Evolutionary conservation across 2,797 vertebrate genomes (phyloP), one percentile per base, ranked within the genome.

Genomic region (Parauchenoglanis punctatus): DNA sequence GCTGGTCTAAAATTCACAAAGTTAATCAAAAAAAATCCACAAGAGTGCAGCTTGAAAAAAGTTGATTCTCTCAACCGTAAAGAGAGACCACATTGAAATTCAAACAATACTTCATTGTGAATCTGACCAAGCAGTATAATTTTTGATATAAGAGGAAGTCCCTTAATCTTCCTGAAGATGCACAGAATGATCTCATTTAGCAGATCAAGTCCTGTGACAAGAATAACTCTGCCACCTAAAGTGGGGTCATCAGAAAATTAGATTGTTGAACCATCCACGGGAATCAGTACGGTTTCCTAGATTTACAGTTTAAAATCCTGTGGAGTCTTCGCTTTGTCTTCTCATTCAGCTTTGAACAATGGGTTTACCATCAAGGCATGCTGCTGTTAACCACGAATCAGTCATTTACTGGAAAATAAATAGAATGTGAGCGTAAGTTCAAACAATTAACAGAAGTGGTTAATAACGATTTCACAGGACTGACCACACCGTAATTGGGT

Each of bases 61-160:
- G 52, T 72, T 76, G 65, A 83, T 80, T 89, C 58, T 85, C 82
- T 20, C 59, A 84, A 59, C 54, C 52, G 76, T 87, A 67, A 78
- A 86, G 68, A 89, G 35, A 88, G 28, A 86, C 68, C 83, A 87
- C 46, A 56, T 52, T 87, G 56, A 88, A 87, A 86, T 86, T 23
- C 58, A 86, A 86, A 87, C 4, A 80, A 68, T 81, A 68, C 68
- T 86, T 88, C 77, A 89, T 75, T 82, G 67, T 88, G 65, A 88
- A 78, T 81, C 35, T 88, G 68, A 76, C 73, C 83, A 83, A 85
- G 75, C 65, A 49, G 44, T 18, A 61, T 46, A 20, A 87, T 70
- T 84, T 86, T 87, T 31, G 83, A 61, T 86, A 70, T 49, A 68
- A 58, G 49, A 28, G 77, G 23, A 56, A 83, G 80, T 35, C 40